phyloP scores from a whole-genome alignment of 2,113 vertebrate genomes.

The Dolichotis patagonum region DNA sequence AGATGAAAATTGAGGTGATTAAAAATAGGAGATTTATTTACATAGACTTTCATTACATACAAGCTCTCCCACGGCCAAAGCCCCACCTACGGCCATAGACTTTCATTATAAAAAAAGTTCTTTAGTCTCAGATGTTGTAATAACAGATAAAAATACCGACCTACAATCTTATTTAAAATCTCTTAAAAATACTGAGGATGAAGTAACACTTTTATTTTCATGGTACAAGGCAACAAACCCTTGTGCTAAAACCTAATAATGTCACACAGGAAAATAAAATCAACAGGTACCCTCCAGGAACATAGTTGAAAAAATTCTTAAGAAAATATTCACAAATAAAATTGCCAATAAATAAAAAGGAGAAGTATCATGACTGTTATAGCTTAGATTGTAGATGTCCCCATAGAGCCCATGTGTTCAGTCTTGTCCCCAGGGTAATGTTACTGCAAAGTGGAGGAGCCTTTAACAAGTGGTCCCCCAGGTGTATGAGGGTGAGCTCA shows the following conservation, averaged over 20 bases:
- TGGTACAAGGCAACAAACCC: background rate
- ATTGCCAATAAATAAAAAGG: background rate
- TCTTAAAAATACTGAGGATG: background rate
- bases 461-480: too few relatives aligned
- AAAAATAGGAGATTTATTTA: background rate
- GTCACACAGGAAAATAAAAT: background rate
- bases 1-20: background rate
- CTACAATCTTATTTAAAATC: background rate
- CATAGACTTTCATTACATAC: background rate
- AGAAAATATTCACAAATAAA: background rate
- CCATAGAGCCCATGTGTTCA: background rate
- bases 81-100: too few relatives aligned
- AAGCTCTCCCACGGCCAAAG: too few relatives aligned
- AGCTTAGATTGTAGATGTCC: background rate
- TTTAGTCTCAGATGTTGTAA: background rate
- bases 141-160: background rate
- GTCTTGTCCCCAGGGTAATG: background rate
- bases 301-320: background rate
- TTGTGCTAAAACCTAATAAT: background rate
- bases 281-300: background rate
- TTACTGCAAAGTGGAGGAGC: too few relatives aligned
- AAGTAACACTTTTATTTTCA: background rate
- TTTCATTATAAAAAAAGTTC: background rate
- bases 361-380: background rate
- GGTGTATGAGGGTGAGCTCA: background rate